These are phyloP conservation scores for Drosophila rubida DNA, from an alignment of 2,888 invertebrate species.

Conservation along the genomic window DNA sequence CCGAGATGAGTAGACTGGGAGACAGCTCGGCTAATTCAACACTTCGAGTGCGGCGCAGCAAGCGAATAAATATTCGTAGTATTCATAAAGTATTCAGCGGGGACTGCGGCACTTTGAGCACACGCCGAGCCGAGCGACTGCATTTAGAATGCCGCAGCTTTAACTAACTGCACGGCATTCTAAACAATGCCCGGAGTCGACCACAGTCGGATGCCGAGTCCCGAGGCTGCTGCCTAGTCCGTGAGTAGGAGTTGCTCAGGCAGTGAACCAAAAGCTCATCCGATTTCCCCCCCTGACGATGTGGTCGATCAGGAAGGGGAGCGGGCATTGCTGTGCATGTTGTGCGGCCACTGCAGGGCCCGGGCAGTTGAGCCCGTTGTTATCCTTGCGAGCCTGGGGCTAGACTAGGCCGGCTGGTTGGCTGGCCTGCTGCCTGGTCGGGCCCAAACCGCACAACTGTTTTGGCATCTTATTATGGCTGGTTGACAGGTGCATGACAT, in stretches of 20 bases:
- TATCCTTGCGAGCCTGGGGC: constrained; percentile 30
- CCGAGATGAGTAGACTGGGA: neutral
- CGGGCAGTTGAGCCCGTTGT: constrained; percentile 37
- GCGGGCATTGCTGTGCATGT: neutral
- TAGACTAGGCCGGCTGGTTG: constrained; percentile 39
- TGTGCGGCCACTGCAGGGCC: constrained; percentile 5
- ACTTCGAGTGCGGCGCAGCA: neutral
- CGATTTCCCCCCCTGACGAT: constrained; percentile 3
- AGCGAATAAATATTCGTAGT: constrained; percentile 9
- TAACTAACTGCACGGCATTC: constrained; percentile 16
- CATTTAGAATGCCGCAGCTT: constrained; percentile 4
- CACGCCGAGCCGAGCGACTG: neutral
- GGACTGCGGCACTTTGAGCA: neutral
- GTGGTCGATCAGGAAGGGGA: neutral
- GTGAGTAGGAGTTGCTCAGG: constrained; percentile 1
- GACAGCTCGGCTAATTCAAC: neutral
- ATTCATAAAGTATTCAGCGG: constrained; percentile 12
- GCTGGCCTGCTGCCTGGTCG: constrained; percentile 43
- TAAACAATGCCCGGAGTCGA: constrained; percentile 21
- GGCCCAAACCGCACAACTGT: constrained; percentile 77
- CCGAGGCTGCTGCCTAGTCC: constrained; percentile 4
- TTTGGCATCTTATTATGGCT: constrained; percentile 80
- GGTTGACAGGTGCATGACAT: constrained; percentile 78
- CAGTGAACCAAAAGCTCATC: constrained; percentile 21
- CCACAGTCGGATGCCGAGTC: constrained; percentile 20